Conservation (phyloP, 2,888 invertebrate genomes). For the Myopa testacea region DNA sequence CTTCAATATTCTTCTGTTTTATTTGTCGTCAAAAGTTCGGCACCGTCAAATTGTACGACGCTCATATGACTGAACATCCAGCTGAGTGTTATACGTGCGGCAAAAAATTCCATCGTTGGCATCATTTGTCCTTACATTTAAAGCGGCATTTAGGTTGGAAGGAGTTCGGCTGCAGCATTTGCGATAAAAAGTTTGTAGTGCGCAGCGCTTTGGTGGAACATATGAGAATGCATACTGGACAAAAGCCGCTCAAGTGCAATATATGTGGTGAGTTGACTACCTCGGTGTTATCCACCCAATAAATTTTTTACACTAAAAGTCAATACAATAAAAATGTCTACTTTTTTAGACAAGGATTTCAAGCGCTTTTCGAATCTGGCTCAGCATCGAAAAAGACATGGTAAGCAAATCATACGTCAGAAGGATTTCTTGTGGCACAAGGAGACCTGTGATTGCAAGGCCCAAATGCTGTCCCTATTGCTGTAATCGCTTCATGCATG, state of each 20-base stretch:
- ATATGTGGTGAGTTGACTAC: slow-evolving; percentile 73
- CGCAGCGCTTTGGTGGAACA: slow-evolving; percentile 86
- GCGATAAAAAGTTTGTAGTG: slow-evolving; percentile 85
- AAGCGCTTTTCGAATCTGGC: slow-evolving; percentile 86
- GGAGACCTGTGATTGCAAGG: slow-evolving; percentile 84
- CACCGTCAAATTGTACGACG: slow-evolving; percentile 77
- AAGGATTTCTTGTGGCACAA: slow-evolving; percentile 86
- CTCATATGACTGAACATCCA: slow-evolving; percentile 83
- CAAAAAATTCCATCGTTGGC: slow-evolving; percentile 80
- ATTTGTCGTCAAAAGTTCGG: slow-evolving; percentile 77
- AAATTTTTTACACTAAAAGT: not conserved
- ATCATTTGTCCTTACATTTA: slow-evolving; percentile 81
- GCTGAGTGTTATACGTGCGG: slow-evolving; percentile 86
- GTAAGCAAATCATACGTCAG: slow-evolving; percentile 77
- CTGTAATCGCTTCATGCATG: slow-evolving; percentile 88
- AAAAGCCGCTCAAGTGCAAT: slow-evolving; percentile 83
- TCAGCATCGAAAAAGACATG: slow-evolving; percentile 85
- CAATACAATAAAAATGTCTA: too few species aligned
- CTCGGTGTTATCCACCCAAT: not conserved
- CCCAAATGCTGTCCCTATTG: slow-evolving; percentile 88
- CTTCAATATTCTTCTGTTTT: slow-evolving; percentile 70
- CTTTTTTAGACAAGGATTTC: slow-evolving; percentile 74
- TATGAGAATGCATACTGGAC: slow-evolving; percentile 84
- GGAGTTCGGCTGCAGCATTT: slow-evolving; percentile 78
- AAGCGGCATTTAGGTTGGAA: slow-evolving; percentile 85